Evolutionary conservation across 2,888 invertebrate species (phyloP).

Genomic region (Ennomos quercinarius): DNA sequence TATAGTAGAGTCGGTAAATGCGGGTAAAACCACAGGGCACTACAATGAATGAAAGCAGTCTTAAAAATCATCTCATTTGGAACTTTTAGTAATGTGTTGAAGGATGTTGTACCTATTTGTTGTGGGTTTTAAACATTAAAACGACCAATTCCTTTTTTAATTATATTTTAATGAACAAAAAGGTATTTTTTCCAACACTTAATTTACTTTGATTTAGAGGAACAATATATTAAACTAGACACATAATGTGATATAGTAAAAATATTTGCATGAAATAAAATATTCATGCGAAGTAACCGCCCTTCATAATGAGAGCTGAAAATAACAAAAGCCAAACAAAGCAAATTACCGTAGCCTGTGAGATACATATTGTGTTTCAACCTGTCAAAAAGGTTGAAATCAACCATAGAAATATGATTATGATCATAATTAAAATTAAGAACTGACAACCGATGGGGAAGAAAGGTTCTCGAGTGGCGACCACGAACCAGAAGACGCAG

Average conservation of each 20-base stretch:
- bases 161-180: no score
- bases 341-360: background rate
- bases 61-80: no score
- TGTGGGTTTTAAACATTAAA: no score
- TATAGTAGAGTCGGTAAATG: no score
- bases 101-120: no score
- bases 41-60: no score
- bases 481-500: no score
- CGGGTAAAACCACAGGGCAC: no score
- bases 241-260: slow-evolving; percentile 16
- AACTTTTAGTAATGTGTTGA: no score
- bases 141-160: no score
- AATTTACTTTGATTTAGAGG: background rate
- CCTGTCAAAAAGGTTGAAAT: slow-evolving; percentile 14
- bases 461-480: no score
- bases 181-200: background rate
- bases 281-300: slow-evolving; percentile 15
- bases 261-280: slow-evolving; percentile 18
- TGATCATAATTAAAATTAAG: background rate
- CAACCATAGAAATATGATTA: background rate
- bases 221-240: background rate
- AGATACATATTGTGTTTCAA: slow-evolving; percentile 20
- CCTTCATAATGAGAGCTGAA: slow-evolving; percentile 22
- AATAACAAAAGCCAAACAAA: slow-evolving; percentile 24
- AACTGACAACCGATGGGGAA: no score